Percentiles rank a stretch among this genome's conserved stretches.
Conservation (phyloP, 2,113 vertebrate genomes). For the Sclerurus mexicanus region DNA sequence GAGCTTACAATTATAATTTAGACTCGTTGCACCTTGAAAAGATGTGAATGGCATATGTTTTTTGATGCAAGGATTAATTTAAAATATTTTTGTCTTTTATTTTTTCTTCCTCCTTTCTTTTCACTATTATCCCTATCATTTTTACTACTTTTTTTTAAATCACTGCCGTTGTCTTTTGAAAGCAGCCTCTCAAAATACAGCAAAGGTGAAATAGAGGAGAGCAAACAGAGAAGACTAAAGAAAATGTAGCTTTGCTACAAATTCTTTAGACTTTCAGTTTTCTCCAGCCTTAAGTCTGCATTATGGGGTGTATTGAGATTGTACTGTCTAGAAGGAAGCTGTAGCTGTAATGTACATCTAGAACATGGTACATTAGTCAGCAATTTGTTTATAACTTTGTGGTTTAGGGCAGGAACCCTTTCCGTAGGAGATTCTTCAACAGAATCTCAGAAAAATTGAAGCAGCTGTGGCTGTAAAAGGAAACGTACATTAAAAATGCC, state of each 20-base stretch:
- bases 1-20: neutral
- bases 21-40: neutral
- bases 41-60: neutral
- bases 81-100: neutral
- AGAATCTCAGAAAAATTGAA: neutral
- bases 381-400: neutral
- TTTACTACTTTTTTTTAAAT: neutral
- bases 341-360: neutral
- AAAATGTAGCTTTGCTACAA: neutral
- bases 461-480: neutral
- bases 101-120: neutral
- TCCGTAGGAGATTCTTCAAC: neutral
- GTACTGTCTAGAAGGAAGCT: neutral
- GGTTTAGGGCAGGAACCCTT: conserved; percentile 4
- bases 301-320: neutral
- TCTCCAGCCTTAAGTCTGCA: neutral
- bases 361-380: neutral
- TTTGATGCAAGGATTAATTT: neutral
- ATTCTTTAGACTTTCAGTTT: neutral
- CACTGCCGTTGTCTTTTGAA: neutral
- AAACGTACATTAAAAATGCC: neutral
- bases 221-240: neutral
- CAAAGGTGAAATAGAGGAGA: neutral
- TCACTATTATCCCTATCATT: neutral
- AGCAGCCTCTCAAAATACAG: neutral